A percentile compares a stretch with the other conserved stretches of the same genome.
Conservation (phyloP, 2,113 vertebrate species). For the Tamias sibiricus region DNA sequence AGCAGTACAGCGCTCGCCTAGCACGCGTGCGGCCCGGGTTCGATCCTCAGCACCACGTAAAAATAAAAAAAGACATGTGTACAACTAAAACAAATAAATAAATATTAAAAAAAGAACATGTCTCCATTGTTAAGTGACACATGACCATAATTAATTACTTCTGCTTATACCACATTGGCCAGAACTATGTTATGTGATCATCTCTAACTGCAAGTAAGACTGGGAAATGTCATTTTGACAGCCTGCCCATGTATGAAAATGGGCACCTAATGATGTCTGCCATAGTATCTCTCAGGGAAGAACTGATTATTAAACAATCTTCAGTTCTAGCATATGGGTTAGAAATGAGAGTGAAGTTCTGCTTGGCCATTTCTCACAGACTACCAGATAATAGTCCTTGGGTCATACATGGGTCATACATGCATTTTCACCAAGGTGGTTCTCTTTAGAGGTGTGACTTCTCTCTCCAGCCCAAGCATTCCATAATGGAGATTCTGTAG, state of each 20-base stretch:
- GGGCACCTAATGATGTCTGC: neutral
- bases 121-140: neutral
- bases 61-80: no score
- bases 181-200: neutral
- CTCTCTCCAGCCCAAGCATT: neutral
- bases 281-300: neutral
- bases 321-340: neutral
- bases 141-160: neutral
- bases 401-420: neutral
- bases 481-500: neutral
- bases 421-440: neutral
- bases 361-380: neutral
- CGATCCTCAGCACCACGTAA: no score
- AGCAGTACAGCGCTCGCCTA: no score
- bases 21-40: no score
- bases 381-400: neutral
- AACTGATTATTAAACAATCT: neutral
- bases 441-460: neutral
- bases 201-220: neutral
- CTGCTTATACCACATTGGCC: neutral
- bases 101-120: no score
- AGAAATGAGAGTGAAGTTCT: neutral
- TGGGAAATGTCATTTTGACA: neutral
- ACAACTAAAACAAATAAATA: no score
- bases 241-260: neutral